phyloP scores from a whole-genome alignment of 2,797 vertebrate species.

The Cossypha heuglini region DNA sequence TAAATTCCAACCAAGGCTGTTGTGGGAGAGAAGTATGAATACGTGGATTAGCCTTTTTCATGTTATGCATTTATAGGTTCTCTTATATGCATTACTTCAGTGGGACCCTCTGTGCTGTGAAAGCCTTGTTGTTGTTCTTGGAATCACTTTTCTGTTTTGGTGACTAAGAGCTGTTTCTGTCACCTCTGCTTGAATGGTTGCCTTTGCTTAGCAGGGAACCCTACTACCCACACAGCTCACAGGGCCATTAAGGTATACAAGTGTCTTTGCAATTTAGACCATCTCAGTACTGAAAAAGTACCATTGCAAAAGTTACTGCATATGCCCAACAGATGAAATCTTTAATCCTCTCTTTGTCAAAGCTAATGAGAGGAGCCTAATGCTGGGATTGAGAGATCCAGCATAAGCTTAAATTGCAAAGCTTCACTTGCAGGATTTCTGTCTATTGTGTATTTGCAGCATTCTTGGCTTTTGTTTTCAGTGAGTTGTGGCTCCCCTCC shows the following conservation, averaged over 20 bases:
- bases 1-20: background rate
- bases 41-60: background rate
- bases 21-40: background rate
- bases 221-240: rapidly evolving
- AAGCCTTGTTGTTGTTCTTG: background rate
- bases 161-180: background rate
- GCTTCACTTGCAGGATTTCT: background rate
- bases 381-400: background rate
- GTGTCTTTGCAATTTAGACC: background rate
- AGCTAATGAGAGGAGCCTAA: background rate
- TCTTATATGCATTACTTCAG: background rate
- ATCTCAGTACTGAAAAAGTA: background rate
- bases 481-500: background rate
- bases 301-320: background rate
- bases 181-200: background rate
- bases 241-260: background rate
- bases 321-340: background rate
- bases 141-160: background rate
- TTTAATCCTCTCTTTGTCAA: background rate
- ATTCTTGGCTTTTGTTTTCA: background rate
- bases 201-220: background rate
- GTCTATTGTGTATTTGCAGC: rapidly evolving
- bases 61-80: background rate
- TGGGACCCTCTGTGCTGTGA: background rate
- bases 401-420: background rate